Evolutionary conservation across 1,140 invertebrate genomes (phyloP), one percentile per base, ranked within the genome.

Genomic region (Drosophila sucinea): DNA sequence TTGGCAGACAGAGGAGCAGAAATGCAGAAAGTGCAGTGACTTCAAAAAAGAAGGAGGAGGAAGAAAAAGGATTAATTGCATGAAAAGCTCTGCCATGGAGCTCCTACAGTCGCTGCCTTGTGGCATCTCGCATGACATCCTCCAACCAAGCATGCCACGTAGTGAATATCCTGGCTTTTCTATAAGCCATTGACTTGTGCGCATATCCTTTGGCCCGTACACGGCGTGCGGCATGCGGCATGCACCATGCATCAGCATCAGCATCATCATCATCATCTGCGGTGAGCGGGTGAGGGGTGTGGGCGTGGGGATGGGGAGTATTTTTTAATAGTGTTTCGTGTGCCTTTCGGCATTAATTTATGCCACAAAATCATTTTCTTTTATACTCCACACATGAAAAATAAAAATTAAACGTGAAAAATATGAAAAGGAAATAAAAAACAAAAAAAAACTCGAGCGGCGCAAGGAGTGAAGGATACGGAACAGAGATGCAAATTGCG

Each of bases 261-360:
- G 8, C 44, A 38, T 38, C 35, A 38, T 38, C 35, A 38, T 38
- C 35, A 3, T 2, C 11, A 38, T 17, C 17, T 17, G 35, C 3
- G 33, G 8, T 35, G 33, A 8, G 35, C 35, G 35, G 35, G 8
- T 8, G 35, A 1, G 35, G 35, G 8, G 35, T 8, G 1, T 8
- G 10, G 35, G 10, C 0, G 10, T 25, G 41, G 74, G 68, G 44
- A 77, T 77, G 75, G 54, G 79, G 74, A 73, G 85, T 74, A 87
- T 89, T 89, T 89, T 89, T 89, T 89, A 89, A 89, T 89, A 89
- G 84, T 89, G 84, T 89, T 89, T 87, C 84, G 84, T 89, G 85
- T 89, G 84, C 84, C 84, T 89, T 80, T 84, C 80, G 84, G 84
- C 84, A 78, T 89, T 89, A 89, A 89, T 89, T 89, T 89, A 89